Conservation (phyloP, 2,113 vertebrate species). For the Dipodomys ordii region DNA sequence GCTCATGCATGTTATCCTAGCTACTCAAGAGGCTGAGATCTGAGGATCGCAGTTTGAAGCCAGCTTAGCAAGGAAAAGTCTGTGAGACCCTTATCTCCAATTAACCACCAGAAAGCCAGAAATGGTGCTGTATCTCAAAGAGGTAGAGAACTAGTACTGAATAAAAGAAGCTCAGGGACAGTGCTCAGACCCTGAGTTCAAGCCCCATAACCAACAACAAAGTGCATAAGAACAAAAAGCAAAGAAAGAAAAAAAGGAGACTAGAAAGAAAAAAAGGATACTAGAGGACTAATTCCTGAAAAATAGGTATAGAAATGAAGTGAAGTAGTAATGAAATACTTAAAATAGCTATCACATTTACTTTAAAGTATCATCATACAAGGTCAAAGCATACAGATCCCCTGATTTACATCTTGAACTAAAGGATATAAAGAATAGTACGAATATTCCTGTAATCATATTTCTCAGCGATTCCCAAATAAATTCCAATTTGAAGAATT, state of each 20-base stretch:
- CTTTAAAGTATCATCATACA: background rate
- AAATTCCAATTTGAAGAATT: background rate
- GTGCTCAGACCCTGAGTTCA: too few relatives aligned
- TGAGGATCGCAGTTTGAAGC: too few relatives aligned
- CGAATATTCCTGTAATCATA: background rate
- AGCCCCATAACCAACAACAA: too few relatives aligned
- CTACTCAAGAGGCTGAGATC: too few relatives aligned
- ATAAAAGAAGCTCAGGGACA: too few relatives aligned
- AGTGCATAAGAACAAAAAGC: background rate
- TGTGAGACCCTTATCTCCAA: too few relatives aligned
- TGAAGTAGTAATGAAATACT: background rate
- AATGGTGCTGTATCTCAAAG: too few relatives aligned
- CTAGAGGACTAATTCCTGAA: background rate
- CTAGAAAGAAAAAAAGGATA: background rate
- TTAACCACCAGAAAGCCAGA: too few relatives aligned
- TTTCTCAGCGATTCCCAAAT: conserved; percentile 36
- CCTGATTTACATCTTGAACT: background rate
- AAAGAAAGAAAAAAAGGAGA: background rate
- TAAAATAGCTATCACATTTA: background rate
- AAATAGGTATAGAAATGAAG: conserved; percentile 28
- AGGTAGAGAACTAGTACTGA: too few relatives aligned
- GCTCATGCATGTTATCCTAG: too few relatives aligned
- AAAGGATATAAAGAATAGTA: background rate
- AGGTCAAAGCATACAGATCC: background rate
- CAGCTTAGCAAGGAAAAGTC: too few relatives aligned